Evolutionary conservation across 2,888 invertebrate species (phyloP).

Genomic region (Ophonus ardosiacus): DNA sequence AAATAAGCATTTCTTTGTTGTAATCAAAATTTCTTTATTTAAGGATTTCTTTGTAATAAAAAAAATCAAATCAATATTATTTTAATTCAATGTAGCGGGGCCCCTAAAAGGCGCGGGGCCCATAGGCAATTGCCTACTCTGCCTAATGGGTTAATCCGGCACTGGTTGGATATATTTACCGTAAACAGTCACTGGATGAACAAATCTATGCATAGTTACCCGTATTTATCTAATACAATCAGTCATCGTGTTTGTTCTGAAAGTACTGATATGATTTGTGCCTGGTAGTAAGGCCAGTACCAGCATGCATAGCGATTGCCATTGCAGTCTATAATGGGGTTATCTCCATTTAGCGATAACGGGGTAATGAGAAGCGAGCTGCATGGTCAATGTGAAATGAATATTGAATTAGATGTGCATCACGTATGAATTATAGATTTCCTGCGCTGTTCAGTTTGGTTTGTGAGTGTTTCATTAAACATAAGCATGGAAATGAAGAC

Average conservation of each 20-base stretch:
- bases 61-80: too few relatives aligned
- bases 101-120: too few relatives aligned
- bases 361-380: conserved; percentile 44
- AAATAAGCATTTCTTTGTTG: too few relatives aligned
- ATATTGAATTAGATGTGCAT: conserved; percentile 63
- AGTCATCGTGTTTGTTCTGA: neutral
- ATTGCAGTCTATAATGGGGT: conserved; percentile 32
- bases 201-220: too few relatives aligned
- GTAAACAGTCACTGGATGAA: too few relatives aligned
- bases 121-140: too few relatives aligned
- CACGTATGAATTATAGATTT: conserved; percentile 62
- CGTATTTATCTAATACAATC: too few relatives aligned
- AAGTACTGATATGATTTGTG: neutral
- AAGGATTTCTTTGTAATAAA: too few relatives aligned
- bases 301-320: neutral
- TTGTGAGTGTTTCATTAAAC: conserved; percentile 41
- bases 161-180: too few relatives aligned
- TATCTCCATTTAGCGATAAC: conserved; percentile 56
- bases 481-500: conserved; percentile 52
- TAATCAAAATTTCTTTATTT: too few relatives aligned
- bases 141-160: too few relatives aligned
- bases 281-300: neutral
- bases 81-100: too few relatives aligned
- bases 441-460: neutral
- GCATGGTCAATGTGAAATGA: conserved; percentile 59